A percentile compares a stretch with the other conserved stretches of the same genome.
Evolutionary conservation across 2,113 vertebrate species (phyloP).

Genomic region (Phaethornis superciliosus): DNA sequence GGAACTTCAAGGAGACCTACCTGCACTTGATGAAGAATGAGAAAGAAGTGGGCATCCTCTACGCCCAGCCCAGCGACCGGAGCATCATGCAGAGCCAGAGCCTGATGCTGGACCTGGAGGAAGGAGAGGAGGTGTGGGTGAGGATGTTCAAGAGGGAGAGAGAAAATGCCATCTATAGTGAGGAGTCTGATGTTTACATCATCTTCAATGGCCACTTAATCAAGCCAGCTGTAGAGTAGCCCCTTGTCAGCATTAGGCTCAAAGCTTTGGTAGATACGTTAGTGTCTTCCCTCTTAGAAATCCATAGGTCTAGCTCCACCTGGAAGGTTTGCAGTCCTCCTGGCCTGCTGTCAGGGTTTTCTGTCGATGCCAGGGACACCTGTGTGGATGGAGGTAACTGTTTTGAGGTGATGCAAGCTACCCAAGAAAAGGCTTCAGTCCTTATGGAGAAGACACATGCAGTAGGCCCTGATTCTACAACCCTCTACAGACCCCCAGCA

Average conservation of each 20-base stretch:
- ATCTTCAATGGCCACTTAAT: conserved; percentile 87
- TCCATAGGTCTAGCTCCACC: rapidly evolving
- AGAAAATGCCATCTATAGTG: conserved; percentile 85
- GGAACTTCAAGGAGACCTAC: conserved; percentile 91
- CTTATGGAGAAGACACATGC: not conserved
- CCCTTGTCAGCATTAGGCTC: not conserved
- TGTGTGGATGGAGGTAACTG: not conserved
- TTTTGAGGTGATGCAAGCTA: not conserved
- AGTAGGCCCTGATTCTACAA: not conserved
- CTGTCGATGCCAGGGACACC: not conserved
- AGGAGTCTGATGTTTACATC: conserved; percentile 84
- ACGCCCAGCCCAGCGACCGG: conserved; percentile 86
- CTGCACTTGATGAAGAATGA: conserved; percentile 86
- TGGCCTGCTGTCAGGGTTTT: not conserved
- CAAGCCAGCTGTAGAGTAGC: conserved; percentile 74
- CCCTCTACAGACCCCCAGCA: not conserved
- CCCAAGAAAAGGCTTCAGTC: not conserved
- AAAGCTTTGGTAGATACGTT: not conserved
- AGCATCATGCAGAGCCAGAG: conserved; percentile 92
- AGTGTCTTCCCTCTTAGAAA: not conserved
- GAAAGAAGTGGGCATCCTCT: conserved; percentile 79
- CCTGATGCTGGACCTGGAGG: conserved; percentile 80
- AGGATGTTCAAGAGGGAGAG: conserved; percentile 83
- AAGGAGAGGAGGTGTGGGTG: conserved; percentile 85
- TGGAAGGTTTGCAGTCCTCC: not conserved